These are phyloP conservation scores for Cassiopea xamachana DNA, from an alignment of 30 jellyfish, hydroid and myxozoan genomes.

Conservation along the genomic window DNA sequence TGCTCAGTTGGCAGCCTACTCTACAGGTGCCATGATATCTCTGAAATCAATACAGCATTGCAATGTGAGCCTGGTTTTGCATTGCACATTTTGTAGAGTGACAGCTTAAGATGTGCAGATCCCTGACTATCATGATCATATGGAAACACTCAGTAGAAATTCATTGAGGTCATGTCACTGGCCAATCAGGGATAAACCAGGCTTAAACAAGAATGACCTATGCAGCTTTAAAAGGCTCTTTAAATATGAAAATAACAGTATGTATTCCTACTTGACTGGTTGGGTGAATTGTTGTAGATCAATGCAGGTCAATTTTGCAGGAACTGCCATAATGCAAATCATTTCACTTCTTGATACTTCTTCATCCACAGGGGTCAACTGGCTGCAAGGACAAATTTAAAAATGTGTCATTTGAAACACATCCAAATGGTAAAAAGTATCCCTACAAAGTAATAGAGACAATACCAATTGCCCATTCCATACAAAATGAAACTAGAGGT, in stretches of 20 bases:
- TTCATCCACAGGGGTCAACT: conserved; percentile 76
- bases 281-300: conserved; percentile 88
- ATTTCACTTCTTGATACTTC: conserved; percentile 84
- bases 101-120: too few relatives aligned
- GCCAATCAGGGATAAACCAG: too few relatives aligned
- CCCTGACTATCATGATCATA: too few relatives aligned
- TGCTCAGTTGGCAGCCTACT: too few relatives aligned
- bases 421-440: neutral
- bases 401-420: neutral
- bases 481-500: too few relatives aligned
- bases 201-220: too few relatives aligned
- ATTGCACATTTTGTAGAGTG: too few relatives aligned
- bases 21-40: too few relatives aligned
- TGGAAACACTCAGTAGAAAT: too few relatives aligned
- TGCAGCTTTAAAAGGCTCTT: neutral
- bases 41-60: too few relatives aligned
- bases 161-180: too few relatives aligned
- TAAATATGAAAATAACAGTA: neutral
- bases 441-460: neutral
- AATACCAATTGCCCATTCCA: neutral
- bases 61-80: too few relatives aligned
- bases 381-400: conserved; percentile 30
- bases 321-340: conserved; percentile 90
- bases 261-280: conserved; percentile 77
- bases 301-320: conserved; percentile 85